Evolutionary conservation across 2,797 vertebrate species (phyloP), one percentile per base, ranked within the genome.

Genomic region (Sternotherus odoratus): DNA sequence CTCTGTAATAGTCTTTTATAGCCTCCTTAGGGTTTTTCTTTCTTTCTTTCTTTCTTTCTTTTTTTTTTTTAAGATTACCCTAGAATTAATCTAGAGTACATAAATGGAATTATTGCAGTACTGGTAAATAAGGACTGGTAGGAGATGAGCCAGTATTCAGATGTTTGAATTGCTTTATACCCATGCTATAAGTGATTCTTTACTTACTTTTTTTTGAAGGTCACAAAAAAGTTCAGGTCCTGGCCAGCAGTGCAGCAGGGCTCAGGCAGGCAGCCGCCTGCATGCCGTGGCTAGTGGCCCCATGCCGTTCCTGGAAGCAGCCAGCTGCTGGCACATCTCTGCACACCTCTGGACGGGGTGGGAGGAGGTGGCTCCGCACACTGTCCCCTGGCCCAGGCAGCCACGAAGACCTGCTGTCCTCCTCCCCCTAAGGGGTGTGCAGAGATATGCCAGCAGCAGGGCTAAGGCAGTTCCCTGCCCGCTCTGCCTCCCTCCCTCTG

Each of bases 311-410:
- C 48, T 13, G 48, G 12, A 13, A 15, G 48, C 13, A 12, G 48
- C 48, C 48, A 13, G 48, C 48, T 49, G 48, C 48, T 49, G 21
- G 51, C 17, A 53, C 4, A 4, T 53, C 51, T 53, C 51, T 53
- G 19, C 51, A 3, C 4, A 23, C 21, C 8, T 21, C 21, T 53
- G 4, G 21, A 17, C 6, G 50, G 51, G 19, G 8, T 21, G 21
- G 21, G 19, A 19, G 19, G 19, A 53, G 51, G 21, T 8, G 3
- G 1, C 51, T 51, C 21, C 1, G 4, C 43, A n/a, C 3, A 1
- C 51, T 51, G 19, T 8, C 51, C 51, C 19, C 51, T 21, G 51
- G 51, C 21, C 19, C 8, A 8, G 19, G 19, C 51, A 51, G 51
- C 7, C 51, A 53, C 51, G 4, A 1, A 53, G 51, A 23, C 8